Evolutionary conservation across 2,888 invertebrate genomes (phyloP).

Genomic region (Diplolepis rosae): DNA sequence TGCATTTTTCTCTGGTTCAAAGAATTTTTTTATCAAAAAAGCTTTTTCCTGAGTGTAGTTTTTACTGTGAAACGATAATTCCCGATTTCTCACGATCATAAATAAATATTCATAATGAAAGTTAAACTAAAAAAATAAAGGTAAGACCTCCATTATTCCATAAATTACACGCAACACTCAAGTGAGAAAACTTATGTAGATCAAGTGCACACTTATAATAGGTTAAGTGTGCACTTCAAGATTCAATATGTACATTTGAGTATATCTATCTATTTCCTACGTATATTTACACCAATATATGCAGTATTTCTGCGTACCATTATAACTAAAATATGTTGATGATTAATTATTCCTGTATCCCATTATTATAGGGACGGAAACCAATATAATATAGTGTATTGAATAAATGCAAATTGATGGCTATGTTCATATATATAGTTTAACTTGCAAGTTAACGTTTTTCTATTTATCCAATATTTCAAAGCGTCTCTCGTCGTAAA

Average conservation of each 20-base stretch:
- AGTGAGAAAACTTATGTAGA: conserved; percentile 25
- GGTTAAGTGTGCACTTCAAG: conserved; percentile 3
- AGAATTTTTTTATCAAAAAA: no score
- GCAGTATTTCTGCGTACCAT: conserved; percentile 10
- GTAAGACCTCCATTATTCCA: conserved; percentile 10
- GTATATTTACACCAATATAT: neutral
- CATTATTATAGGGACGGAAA: neutral
- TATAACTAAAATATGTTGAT: conserved; percentile 1
- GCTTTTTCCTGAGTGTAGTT: no score
- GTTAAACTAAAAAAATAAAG: neutral
- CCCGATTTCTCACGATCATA: neutral
- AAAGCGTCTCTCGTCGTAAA: neutral
- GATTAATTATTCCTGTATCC: neutral
- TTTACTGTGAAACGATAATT: neutral
- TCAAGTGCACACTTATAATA: conserved; percentile 16
- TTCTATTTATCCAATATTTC: neutral
- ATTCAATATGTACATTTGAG: conserved; percentile 25
- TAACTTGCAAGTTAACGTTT: neutral
- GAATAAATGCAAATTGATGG: neutral
- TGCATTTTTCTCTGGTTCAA: no score
- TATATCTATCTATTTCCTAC: neutral
- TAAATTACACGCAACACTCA: neutral
- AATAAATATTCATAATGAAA: neutral
- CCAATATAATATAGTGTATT: neutral
- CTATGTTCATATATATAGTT: neutral